A percentile compares a stretch with the other conserved stretches of the same genome.
Evolutionary conservation across 2,888 invertebrate species (phyloP).

Genomic region (Ernsta delagoae): DNA sequence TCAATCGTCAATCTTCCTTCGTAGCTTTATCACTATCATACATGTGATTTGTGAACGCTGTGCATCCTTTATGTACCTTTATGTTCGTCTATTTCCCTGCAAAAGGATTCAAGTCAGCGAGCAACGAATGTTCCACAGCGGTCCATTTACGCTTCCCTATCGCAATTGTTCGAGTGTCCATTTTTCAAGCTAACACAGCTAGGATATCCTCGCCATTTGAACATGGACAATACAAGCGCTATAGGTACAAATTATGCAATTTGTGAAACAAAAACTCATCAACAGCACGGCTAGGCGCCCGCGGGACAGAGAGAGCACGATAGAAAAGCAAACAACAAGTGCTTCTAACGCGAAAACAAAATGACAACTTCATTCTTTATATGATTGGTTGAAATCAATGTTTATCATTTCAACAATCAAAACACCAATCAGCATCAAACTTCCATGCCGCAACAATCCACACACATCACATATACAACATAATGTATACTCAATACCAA

Average conservation of each 20-base stretch:
- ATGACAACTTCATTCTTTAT: too few species aligned
- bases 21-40: neutral
- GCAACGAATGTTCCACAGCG: slow-evolving; percentile 10
- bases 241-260: slow-evolving; percentile 20
- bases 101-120: slow-evolving; percentile 12
- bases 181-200: slow-evolving; percentile 25
- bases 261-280: slow-evolving; percentile 13
- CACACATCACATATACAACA: too few species aligned
- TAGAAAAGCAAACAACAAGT: too few species aligned
- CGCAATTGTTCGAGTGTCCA: slow-evolving; percentile 26
- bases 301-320: too few species aligned
- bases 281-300: too few species aligned
- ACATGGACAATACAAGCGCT: slow-evolving; percentile 18
- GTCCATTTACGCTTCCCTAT: slow-evolving; percentile 28
- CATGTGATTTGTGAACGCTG: neutral
- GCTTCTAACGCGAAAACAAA: too few species aligned
- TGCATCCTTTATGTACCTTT: neutral
- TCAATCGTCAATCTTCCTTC: too few species aligned
- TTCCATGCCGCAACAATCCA: too few species aligned
- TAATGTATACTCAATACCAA: too few species aligned
- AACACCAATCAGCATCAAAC: too few species aligned
- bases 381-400: too few species aligned
- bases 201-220: slow-evolving; percentile 25
- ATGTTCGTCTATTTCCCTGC: neutral
- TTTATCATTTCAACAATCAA: too few species aligned